Conservation (phyloP, 37 sponge, comb jelly and placozoan species). For the Chondrosia reniformis region DNA sequence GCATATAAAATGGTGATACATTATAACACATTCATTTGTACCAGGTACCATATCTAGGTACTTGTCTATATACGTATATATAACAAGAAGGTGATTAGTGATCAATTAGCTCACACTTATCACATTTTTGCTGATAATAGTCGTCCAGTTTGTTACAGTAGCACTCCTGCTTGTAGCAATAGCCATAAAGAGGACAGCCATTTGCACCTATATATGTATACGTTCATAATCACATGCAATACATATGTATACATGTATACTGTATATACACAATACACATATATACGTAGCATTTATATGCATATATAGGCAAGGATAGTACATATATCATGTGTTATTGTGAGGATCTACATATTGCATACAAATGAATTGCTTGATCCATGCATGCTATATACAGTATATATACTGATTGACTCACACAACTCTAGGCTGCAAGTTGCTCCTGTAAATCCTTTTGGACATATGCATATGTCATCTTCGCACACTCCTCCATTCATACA, state of each 20-base stretch:
- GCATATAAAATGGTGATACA: background rate
- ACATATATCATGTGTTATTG: background rate
- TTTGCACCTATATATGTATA: background rate
- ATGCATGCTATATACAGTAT: too few relatives aligned
- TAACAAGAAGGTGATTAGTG: background rate
- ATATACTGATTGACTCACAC: constrained; percentile 15
- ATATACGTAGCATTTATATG: background rate
- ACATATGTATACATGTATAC: background rate
- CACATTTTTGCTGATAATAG: background rate
- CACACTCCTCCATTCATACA: constrained; percentile 5
- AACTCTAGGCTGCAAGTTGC: background rate
- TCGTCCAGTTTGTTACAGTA: constrained; percentile 11
- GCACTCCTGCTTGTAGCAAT: background rate
- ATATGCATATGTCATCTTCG: background rate
- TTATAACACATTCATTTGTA: background rate
- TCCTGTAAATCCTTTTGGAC: constrained; percentile 3
- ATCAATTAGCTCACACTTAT: background rate
- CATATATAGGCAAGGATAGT: background rate
- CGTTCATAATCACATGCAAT: background rate
- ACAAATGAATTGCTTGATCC: too few relatives aligned
- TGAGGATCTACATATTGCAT: background rate
- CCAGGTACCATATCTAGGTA: background rate
- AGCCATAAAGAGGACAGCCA: constrained; percentile 13
- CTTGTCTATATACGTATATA: background rate
- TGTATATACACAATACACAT: background rate